Conservation (phyloP, 2,888 invertebrate genomes). For the Lacanobia oleracea region DNA sequence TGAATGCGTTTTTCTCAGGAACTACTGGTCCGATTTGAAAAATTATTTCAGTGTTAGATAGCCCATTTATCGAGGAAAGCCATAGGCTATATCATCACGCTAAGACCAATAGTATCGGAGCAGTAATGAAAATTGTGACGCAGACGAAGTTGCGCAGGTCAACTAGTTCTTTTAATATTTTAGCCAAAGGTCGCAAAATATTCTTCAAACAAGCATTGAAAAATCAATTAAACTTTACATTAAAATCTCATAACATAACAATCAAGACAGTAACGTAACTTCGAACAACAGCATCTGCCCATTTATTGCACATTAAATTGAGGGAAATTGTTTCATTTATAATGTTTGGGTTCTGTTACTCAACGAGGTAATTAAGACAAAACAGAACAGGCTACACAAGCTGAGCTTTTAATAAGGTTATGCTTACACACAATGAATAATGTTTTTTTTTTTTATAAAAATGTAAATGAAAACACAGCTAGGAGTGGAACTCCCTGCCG, state of each 20-base stretch:
- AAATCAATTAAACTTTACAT: slow-evolving; percentile 12
- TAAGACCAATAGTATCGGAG: too few species aligned
- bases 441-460: neutral
- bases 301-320: slow-evolving; percentile 13
- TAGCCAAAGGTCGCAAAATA: neutral
- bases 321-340: slow-evolving; percentile 28
- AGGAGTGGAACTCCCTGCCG: too few species aligned
- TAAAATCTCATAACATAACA: neutral
- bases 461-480: neutral
- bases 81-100: too few species aligned
- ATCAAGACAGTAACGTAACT: slow-evolving; percentile 5
- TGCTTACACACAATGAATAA: neutral
- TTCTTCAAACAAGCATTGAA: neutral
- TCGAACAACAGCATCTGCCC: slow-evolving; percentile 10
- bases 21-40: too few species aligned
- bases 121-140: too few species aligned
- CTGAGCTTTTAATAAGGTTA: slow-evolving; percentile 7
- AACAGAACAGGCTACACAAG: neutral
- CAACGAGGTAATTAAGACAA: slow-evolving; percentile 38
- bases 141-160: too few species aligned
- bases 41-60: too few species aligned
- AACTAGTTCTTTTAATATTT: neutral
- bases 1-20: too few species aligned
- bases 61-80: too few species aligned
- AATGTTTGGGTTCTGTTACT: slow-evolving; percentile 35